A percentile compares a stretch with the other conserved stretches of the same genome.
phyloP scores from a whole-genome alignment of 92 coral and sea anemone genomes.

The Epizoanthus illoricatus region DNA sequence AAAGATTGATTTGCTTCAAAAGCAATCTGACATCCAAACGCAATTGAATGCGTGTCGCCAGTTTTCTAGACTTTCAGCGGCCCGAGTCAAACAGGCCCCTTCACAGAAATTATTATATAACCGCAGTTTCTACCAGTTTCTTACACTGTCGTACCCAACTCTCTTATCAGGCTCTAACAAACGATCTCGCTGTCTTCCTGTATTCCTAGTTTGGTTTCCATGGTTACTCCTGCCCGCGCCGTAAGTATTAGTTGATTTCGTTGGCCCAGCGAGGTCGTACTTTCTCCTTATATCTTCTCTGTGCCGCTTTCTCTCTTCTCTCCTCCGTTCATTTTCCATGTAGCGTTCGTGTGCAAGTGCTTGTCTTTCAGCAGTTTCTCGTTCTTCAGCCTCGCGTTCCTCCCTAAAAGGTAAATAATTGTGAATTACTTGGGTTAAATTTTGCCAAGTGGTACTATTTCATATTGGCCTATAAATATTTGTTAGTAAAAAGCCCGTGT shows the following conservation, averaged over 20 bases:
- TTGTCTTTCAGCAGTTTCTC: not conserved
- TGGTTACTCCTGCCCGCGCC: not conserved
- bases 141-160: conserved; percentile 34
- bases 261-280: conserved; percentile 6
- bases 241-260: not conserved
- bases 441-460: no score
- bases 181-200: conserved; percentile 28
- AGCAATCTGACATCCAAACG: no score
- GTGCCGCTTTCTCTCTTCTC: conserved; percentile 6
- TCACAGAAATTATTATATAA: no score
- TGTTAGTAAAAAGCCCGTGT: no score
- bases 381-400: conserved; percentile 6
- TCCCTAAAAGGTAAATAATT: not conserved
- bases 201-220: not conserved
- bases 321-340: conserved; percentile 19
- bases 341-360: not conserved
- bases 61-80: no score
- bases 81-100: no score
- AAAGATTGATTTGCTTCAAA: no score
- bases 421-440: not conserved
- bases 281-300: conserved; percentile 23
- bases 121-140: not conserved
- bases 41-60: no score
- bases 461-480: no score
- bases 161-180: conserved; percentile 26